A percentile compares a stretch with the other conserved stretches of the same genome.
These are phyloP conservation scores for Lamprologus callipterus DNA, from an alignment of 2,113 vertebrate species.

Conservation along the genomic window DNA sequence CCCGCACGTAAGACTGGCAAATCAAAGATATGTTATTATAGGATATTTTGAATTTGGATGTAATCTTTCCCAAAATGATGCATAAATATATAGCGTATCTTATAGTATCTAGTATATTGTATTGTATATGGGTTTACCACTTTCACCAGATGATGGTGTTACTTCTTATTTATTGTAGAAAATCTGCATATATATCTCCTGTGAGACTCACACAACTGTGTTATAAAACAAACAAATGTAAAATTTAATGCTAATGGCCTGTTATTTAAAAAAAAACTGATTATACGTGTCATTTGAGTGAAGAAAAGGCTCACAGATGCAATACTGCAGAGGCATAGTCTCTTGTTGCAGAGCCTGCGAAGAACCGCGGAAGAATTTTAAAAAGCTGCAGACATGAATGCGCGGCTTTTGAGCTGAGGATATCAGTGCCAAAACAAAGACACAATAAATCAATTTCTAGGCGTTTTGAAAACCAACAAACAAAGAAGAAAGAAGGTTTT, in stretches of 20 bases:
- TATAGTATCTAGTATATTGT: neutral
- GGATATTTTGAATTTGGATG: neutral
- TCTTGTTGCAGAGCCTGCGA: neutral
- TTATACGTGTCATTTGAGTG: neutral
- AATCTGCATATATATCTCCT: neutral
- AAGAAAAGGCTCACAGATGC: neutral
- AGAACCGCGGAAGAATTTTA: neutral
- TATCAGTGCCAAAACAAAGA: neutral
- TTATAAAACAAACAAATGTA: neutral
- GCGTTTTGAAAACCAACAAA: neutral
- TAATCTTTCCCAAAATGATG: neutral
- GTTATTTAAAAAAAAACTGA: neutral
- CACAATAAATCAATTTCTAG: neutral
- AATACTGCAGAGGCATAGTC: neutral
- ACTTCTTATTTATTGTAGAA: neutral
- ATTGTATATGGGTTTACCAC: neutral
- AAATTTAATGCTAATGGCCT: neutral
- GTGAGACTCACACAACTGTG: neutral
- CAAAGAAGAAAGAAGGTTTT: neutral
- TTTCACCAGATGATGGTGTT: neutral
- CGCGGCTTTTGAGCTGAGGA: neutral
- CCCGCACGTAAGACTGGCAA: neutral
- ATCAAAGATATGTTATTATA: neutral
- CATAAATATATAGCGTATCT: neutral
- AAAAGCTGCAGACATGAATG: neutral